Percentiles rank a stretch among this genome's conserved stretches.
phyloP scores from a whole-genome alignment of 2,797 vertebrate species.

The Aotus griseimembra region DNA sequence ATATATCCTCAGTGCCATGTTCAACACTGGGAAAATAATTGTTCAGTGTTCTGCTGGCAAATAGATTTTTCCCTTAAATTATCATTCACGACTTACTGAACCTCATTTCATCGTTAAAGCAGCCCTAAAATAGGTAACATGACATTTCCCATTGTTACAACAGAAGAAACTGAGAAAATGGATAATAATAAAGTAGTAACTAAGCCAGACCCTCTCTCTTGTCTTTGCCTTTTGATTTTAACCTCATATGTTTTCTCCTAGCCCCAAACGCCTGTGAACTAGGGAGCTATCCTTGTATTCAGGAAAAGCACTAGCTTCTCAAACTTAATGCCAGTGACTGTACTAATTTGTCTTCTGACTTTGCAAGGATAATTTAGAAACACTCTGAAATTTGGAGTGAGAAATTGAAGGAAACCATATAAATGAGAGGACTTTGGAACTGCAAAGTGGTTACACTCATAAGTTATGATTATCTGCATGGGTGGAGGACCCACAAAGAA shows the following conservation, averaged over 20 bases:
- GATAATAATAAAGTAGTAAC: neutral
- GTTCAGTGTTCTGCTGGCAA: neutral
- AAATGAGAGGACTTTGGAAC: neutral
- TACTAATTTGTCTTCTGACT: neutral
- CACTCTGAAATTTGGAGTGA: neutral
- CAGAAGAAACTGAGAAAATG: neutral
- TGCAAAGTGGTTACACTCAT: neutral
- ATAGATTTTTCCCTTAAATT: neutral
- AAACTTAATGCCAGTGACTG: neutral
- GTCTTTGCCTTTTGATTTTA: neutral
- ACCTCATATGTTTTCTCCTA: neutral
- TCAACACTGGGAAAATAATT: neutral
- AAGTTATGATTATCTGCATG: neutral
- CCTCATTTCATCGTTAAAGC: neutral
- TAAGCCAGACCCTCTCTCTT: neutral
- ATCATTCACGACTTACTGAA: neutral
- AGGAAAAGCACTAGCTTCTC: neutral
- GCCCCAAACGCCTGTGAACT: neutral
- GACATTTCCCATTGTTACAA: neutral
- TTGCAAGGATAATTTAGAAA: constrained; percentile 13
- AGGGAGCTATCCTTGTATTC: neutral
- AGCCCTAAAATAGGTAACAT: neutral
- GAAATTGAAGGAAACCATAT: neutral
- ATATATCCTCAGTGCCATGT: neutral
- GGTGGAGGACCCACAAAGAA: neutral